Evolutionary conservation across 2,113 vertebrate genomes (phyloP).

Genomic region (Lophotis ruficrista): DNA sequence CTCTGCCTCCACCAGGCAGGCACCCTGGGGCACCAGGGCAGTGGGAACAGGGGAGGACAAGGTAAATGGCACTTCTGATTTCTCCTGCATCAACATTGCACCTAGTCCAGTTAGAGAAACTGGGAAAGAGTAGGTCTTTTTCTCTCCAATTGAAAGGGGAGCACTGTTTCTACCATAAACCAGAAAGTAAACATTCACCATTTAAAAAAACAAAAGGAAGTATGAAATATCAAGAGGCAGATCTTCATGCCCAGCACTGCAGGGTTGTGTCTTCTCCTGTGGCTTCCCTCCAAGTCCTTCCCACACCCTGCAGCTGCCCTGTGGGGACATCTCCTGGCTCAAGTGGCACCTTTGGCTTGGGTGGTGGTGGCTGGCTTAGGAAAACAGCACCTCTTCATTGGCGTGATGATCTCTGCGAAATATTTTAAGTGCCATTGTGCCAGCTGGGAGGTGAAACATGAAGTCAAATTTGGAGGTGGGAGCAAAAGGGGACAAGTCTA

Average conservation of each 20-base stretch:
- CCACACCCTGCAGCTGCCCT: conserved; percentile 20
- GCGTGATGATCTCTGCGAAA: rapidly evolving
- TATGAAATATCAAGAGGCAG: neutral
- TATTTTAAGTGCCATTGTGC: neutral
- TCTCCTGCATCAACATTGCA: neutral
- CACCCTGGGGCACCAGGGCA: neutral
- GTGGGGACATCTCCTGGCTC: conserved; percentile 73
- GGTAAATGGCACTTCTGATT: neutral
- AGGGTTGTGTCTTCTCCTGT: neutral
- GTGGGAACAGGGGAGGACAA: neutral
- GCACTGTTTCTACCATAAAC: neutral
- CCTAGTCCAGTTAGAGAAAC: neutral
- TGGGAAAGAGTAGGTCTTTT: neutral
- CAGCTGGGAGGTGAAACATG: neutral
- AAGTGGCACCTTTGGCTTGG: neutral
- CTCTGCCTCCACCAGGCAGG: neutral
- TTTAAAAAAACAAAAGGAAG: too few relatives aligned
- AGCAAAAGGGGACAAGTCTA: neutral
- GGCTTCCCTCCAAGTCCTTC: neutral
- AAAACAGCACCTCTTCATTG: neutral
- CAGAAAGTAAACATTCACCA: neutral
- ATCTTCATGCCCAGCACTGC: neutral
- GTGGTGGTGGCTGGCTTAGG: neutral
- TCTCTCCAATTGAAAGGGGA: neutral
- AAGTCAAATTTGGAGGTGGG: neutral